A percentile compares a stretch with the other conserved stretches of the same genome.
Conservation (phyloP, 2,888 invertebrate genomes). For the Leucophora obtusa region DNA sequence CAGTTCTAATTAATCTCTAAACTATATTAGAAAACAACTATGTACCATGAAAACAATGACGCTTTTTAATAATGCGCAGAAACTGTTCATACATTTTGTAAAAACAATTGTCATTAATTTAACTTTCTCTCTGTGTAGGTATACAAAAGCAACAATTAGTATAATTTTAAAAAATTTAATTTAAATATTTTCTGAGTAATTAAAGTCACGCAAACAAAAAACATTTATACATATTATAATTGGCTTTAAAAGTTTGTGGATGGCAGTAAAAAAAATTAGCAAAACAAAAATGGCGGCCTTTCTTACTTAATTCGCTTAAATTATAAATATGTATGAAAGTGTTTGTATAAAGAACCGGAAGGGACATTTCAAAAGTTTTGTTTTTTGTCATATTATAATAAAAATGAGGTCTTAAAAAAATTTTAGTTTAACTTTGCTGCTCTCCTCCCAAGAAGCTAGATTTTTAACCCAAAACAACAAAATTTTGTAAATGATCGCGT, state of each 20-base stretch:
- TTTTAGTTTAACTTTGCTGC: conserved; percentile 19
- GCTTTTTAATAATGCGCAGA: too few species aligned
- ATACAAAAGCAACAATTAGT: too few species aligned
- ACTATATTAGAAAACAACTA: too few species aligned
- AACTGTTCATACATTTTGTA: too few species aligned
- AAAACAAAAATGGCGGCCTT: not conserved
- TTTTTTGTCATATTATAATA: conserved; percentile 23
- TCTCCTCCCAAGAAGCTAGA: not conserved
- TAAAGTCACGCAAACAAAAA: conserved; percentile 11
- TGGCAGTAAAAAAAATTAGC: not conserved
- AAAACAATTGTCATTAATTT: too few species aligned
- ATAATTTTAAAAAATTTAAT: too few species aligned
- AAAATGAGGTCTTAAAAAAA: conserved; percentile 44
- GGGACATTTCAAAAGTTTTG: conserved; percentile 40
- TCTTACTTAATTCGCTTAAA: not conserved
- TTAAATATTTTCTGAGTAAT: not conserved
- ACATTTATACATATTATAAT: conserved; percentile 1
- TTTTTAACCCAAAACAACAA: conserved; percentile 4
- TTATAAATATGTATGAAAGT: not conserved
- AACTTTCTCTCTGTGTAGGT: too few species aligned
- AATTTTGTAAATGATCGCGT: conserved; percentile 60
- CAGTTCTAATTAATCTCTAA: too few species aligned
- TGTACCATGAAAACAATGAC: too few species aligned
- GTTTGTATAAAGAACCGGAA: conserved; percentile 35
- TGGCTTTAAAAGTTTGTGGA: conserved; percentile 17